phyloP scores from a whole-genome alignment of 2,888 invertebrate species.

The Mechanitis mazaeus region DNA sequence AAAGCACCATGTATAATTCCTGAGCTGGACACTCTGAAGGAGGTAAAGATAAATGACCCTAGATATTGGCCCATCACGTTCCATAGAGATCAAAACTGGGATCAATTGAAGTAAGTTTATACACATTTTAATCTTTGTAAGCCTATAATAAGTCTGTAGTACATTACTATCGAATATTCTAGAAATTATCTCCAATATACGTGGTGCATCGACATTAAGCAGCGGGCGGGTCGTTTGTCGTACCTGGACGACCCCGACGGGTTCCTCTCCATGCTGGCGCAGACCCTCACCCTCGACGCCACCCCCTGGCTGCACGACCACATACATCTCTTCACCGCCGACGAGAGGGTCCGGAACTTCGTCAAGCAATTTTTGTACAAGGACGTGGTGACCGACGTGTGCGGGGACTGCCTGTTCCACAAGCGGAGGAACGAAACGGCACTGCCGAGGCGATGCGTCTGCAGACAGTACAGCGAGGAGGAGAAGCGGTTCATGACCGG shows the following conservation, averaged over 20 bases:
- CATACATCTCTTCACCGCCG: slow-evolving; percentile 85
- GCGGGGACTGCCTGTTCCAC: slow-evolving; percentile 36
- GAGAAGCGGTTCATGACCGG: slow-evolving; percentile 76
- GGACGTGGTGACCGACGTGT: slow-evolving; percentile 33
- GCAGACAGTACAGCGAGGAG: slow-evolving; percentile 52
- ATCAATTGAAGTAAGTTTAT: slow-evolving; percentile 79
- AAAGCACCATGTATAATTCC: slow-evolving; percentile 92
- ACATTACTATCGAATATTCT: slow-evolving; percentile 18
- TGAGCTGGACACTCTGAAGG: slow-evolving; percentile 83
- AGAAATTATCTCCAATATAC: slow-evolving; percentile 81
- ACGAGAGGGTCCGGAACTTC: slow-evolving; percentile 82
- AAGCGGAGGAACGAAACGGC: slow-evolving; percentile 40
- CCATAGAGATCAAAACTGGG: slow-evolving; percentile 89
- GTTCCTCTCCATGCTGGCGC: slow-evolving; percentile 85
- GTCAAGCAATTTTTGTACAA: slow-evolving; percentile 80
- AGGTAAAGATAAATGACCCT: slow-evolving; percentile 87
- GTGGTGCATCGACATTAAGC: slow-evolving; percentile 88
- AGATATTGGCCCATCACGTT: slow-evolving; percentile 94
- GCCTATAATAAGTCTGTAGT: neutral
- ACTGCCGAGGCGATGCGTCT: slow-evolving; percentile 43
- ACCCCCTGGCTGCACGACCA: slow-evolving; percentile 81
- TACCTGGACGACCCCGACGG: slow-evolving; percentile 91
- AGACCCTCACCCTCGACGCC: slow-evolving; percentile 85
- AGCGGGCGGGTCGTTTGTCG: slow-evolving; percentile 91
- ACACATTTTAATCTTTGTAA: neutral